Evolutionary conservation across 2,797 vertebrate genomes (phyloP).

Genomic region (Pteronotus mesoamericanus): DNA sequence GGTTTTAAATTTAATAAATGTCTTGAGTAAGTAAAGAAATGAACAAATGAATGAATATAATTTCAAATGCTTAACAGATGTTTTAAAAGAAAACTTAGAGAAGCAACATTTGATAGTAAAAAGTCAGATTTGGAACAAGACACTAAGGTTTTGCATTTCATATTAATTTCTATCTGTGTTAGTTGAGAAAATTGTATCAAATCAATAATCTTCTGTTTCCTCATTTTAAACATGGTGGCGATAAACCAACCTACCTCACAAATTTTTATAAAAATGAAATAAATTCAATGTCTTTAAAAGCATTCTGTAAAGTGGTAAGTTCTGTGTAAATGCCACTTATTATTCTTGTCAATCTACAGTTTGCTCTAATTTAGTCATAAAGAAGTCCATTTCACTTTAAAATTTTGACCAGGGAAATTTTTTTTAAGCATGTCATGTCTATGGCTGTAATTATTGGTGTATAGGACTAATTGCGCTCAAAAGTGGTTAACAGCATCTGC

Average conservation of each 20-base stretch:
- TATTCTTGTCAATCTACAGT: constrained; percentile 22
- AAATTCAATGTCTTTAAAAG: background rate
- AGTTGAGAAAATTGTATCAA: background rate
- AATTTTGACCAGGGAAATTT: background rate
- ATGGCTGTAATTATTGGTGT: constrained; percentile 21
- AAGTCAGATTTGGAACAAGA: background rate
- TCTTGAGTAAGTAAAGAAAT: background rate
- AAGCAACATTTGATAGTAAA: background rate
- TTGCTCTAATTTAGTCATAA: constrained; percentile 8
- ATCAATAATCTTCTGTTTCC: background rate
- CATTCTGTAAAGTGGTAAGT: background rate
- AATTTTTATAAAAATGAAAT: background rate
- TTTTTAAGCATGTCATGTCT: constrained; percentile 13
- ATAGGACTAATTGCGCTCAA: constrained; percentile 4
- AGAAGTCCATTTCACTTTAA: constrained; percentile 26
- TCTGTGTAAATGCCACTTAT: background rate
- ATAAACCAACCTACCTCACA: background rate
- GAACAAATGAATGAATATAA: background rate
- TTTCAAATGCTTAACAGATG: background rate
- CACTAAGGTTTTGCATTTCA: background rate
- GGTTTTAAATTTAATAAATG: background rate
- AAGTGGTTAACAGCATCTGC: constrained; percentile 31
- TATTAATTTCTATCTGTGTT: background rate
- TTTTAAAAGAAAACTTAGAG: background rate
- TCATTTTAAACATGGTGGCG: background rate